A percentile compares a stretch with the other conserved stretches of the same genome.
These are phyloP conservation scores for Drosophila nasuta DNA, from an alignment of 1,140 invertebrate genomes.

Conservation along the genomic window DNA sequence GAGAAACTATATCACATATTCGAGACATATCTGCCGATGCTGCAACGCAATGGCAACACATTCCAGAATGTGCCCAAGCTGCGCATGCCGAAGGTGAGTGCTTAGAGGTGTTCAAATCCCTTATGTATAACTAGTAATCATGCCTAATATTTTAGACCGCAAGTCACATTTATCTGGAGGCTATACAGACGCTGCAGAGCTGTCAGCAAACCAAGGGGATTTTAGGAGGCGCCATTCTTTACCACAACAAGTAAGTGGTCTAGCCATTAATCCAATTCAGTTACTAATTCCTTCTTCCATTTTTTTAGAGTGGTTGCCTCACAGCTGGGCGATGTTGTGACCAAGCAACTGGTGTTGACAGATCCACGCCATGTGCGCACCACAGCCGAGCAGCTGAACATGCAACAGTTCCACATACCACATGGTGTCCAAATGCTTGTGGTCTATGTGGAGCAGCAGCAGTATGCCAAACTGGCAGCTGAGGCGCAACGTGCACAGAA, in stretches of 20 bases:
- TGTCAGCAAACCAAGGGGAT: slow-evolving; percentile 90
- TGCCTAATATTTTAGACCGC: slow-evolving; percentile 87
- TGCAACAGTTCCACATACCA: slow-evolving; percentile 89
- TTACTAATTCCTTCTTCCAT: not conserved
- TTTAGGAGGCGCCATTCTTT: slow-evolving; percentile 91
- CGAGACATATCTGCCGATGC: slow-evolving; percentile 92
- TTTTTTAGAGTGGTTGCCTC: slow-evolving; percentile 90
- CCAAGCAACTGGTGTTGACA: slow-evolving; percentile 91
- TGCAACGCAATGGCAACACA: slow-evolving; percentile 91
- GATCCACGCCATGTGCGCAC: slow-evolving; percentile 93
- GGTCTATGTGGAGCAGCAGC: slow-evolving; percentile 89
- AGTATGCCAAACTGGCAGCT: slow-evolving; percentile 86
- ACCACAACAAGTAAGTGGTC: slow-evolving; percentile 91
- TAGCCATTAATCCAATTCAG: not conserved
- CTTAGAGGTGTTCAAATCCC: not conserved
- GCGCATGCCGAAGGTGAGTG: slow-evolving; percentile 90
- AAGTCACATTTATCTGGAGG: slow-evolving; percentile 92
- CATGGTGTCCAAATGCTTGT: slow-evolving; percentile 91
- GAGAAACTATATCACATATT: slow-evolving; percentile 93
- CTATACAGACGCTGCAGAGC: slow-evolving; percentile 91
- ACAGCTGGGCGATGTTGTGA: slow-evolving; percentile 90
- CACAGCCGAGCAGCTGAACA: slow-evolving; percentile 89
- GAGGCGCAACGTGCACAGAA: slow-evolving; percentile 78
- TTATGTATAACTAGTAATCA: slow-evolving; percentile 3
- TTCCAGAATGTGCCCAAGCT: slow-evolving; percentile 92